phyloP scores from a whole-genome alignment of 2,113 vertebrate species.

The Cynoglossus semilaevis region DNA sequence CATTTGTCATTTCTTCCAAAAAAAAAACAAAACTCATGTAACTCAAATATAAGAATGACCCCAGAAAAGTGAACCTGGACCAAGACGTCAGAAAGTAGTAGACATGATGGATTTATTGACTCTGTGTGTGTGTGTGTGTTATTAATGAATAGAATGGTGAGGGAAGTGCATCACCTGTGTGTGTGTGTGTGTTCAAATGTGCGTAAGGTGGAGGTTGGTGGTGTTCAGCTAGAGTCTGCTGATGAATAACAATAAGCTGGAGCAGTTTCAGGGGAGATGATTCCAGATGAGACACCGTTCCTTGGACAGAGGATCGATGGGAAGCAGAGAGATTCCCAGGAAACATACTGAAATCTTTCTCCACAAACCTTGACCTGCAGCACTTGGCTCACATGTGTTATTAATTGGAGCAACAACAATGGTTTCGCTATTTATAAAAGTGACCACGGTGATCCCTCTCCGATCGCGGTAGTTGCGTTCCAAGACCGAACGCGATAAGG shows the following conservation, averaged over 20 bases:
- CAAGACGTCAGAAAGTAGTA: conserved; percentile 21
- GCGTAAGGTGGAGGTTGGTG: conserved; percentile 13
- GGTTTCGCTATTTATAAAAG: conserved; percentile 16
- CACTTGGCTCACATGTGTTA: conserved; percentile 52
- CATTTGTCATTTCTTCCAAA: too few relatives aligned
- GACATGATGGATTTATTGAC: conserved; percentile 56
- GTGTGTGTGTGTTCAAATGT: conserved; percentile 29
- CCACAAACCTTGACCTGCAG: conserved; percentile 59
- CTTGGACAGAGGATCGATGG: conserved; percentile 62
- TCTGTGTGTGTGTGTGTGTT: conserved; percentile 64
- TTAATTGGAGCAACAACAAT: conserved; percentile 50
- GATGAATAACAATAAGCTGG: conserved; percentile 72
- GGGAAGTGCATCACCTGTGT: conserved; percentile 48
- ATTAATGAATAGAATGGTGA: conserved; percentile 74
- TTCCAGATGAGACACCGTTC: conserved; percentile 50
- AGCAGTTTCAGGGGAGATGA: conserved; percentile 66
- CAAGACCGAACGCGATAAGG: too few relatives aligned
- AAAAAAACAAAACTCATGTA: too few relatives aligned
- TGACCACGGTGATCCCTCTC: too few relatives aligned
- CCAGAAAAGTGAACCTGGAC: not conserved
- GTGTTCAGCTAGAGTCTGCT: conserved; percentile 58
- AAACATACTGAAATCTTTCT: conserved; percentile 55
- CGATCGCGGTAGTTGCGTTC: too few relatives aligned
- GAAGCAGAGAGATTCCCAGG: conserved; percentile 60
- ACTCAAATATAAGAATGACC: not conserved